Evolutionary conservation across 2,888 invertebrate species (phyloP).

Genomic region (Drosophila stalkeri): DNA sequence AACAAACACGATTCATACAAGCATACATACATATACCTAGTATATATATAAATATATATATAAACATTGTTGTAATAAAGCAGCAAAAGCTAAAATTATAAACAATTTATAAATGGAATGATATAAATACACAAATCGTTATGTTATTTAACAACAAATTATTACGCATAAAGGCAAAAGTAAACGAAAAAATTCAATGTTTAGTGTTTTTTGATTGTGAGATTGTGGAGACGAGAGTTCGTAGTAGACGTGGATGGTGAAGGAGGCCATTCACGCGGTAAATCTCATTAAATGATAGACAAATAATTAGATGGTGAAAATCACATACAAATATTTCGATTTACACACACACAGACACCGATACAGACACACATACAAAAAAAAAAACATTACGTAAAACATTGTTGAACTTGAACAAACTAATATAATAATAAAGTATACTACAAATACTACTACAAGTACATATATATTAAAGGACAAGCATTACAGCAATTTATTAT

Average conservation of each 20-base stretch:
- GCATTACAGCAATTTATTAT: slow-evolving; percentile 67
- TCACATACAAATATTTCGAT: slow-evolving; percentile 53
- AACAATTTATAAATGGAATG: slow-evolving; percentile 56
- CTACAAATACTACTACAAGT: slow-evolving; percentile 45
- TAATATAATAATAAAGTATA: slow-evolving; percentile 44
- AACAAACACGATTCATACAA: slow-evolving; percentile 43
- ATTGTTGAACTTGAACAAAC: slow-evolving; percentile 73
- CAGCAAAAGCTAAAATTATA: slow-evolving; percentile 35
- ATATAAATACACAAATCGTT: slow-evolving; percentile 65
- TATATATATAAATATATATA: slow-evolving; percentile 61
- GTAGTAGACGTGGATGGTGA: slow-evolving; percentile 7
- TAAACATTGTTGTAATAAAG: slow-evolving; percentile 79
- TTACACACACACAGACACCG: slow-evolving; percentile 26
- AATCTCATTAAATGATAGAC: slow-evolving; percentile 80
- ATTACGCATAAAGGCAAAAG: slow-evolving; percentile 64
- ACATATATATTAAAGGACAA: slow-evolving; percentile 56
- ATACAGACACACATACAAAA: slow-evolving; percentile 24
- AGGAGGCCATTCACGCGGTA: slow-evolving; percentile 22
- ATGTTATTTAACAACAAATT: slow-evolving; percentile 64
- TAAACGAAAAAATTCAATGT: slow-evolving; percentile 56
- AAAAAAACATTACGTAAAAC: slow-evolving; percentile 45
- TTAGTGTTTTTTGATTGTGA: slow-evolving; percentile 75
- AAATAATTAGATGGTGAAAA: slow-evolving; percentile 73
- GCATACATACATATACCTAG: slow-evolving; percentile 65
- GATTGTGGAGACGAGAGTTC: slow-evolving; percentile 21